A percentile compares a stretch with the other conserved stretches of the same genome.
These are phyloP conservation scores for Lamprotornis superbus DNA, from an alignment of 2,113 vertebrate genomes.

Conservation along the genomic window DNA sequence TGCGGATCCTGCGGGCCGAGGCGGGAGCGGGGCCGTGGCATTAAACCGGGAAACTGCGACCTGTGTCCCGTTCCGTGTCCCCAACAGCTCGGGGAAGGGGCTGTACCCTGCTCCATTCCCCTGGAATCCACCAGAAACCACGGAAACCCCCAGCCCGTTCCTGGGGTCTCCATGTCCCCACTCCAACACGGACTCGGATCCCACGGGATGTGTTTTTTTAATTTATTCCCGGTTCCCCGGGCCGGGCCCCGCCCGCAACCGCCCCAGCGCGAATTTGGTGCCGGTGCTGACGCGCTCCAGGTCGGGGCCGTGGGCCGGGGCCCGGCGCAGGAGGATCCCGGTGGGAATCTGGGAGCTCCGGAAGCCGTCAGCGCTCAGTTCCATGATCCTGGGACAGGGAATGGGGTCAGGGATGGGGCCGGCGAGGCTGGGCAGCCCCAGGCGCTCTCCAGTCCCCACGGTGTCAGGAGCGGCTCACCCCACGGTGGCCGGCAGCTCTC, in stretches of 20 bases:
- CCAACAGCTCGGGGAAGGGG: too few relatives aligned
- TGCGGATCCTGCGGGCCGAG: neutral
- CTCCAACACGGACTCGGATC: neutral
- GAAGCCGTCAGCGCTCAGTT: neutral
- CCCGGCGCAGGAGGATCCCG: neutral
- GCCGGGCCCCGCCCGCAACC: neutral
- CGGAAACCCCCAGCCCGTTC: neutral
- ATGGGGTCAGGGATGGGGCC: neutral
- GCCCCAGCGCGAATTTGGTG: neutral
- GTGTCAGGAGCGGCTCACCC: neutral
- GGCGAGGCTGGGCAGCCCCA: too few relatives aligned
- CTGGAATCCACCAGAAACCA: neutral
- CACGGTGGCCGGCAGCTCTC: neutral
- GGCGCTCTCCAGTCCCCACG: neutral
- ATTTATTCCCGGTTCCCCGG: neutral
- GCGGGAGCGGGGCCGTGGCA: neutral
- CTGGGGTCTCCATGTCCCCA: rapidly evolving
- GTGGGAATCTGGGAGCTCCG: neutral
- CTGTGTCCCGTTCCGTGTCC: rapidly evolving
- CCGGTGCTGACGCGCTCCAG: neutral
- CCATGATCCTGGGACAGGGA: neutral
- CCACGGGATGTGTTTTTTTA: neutral
- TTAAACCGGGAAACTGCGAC: neutral
- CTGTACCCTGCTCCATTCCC: neutral
- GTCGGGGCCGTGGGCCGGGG: neutral